These are phyloP conservation scores for Drosophila albomicans DNA, from an alignment of 1,140 invertebrate species.

Conservation along the genomic window DNA sequence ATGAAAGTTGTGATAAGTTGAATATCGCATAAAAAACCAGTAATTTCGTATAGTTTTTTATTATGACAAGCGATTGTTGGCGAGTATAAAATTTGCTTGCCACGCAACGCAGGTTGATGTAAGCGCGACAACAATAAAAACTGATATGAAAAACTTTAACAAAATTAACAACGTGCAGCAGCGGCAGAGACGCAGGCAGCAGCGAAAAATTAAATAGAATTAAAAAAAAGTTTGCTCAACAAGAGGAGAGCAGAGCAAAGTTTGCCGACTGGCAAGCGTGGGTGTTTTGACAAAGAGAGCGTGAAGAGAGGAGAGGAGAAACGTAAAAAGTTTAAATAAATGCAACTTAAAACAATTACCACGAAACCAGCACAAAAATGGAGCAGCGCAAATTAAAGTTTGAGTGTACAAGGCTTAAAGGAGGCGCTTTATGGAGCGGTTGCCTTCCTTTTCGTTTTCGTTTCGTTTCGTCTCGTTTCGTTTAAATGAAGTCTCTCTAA, in stretches of 20 bases:
- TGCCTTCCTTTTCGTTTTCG: slow-evolving; percentile 36
- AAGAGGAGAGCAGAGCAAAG: slow-evolving; percentile 42
- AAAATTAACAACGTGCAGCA: slow-evolving; percentile 66
- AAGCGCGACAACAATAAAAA: slow-evolving; percentile 44
- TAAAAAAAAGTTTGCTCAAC: slow-evolving; percentile 61
- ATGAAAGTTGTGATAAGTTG: slow-evolving; percentile 43
- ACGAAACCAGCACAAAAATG: slow-evolving; percentile 53
- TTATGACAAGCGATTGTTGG: slow-evolving; percentile 16
- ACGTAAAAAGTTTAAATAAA: slow-evolving; percentile 69
- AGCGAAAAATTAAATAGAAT: slow-evolving; percentile 50
- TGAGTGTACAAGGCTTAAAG: slow-evolving; percentile 39
- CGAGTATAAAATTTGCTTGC: slow-evolving; percentile 8
- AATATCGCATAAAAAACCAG: slow-evolving; percentile 36
- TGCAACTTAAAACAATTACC: slow-evolving; percentile 79
- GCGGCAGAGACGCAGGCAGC: slow-evolving; percentile 5
- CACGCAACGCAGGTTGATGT: slow-evolving; percentile 16
- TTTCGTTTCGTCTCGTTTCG: slow-evolving; percentile 43
- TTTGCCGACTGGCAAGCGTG: slow-evolving; percentile 28
- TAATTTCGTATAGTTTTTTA: slow-evolving; percentile 31
- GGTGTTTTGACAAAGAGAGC: slow-evolving; percentile 19
- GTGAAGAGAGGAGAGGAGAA: neutral
- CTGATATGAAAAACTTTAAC: slow-evolving; percentile 68
- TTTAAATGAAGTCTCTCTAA: slow-evolving; percentile 71
- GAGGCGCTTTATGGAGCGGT: slow-evolving; percentile 47
- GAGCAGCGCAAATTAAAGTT: slow-evolving; percentile 50